Conservation (phyloP, 1,140 invertebrate genomes). For the Mactra quadrangularis region DNA sequence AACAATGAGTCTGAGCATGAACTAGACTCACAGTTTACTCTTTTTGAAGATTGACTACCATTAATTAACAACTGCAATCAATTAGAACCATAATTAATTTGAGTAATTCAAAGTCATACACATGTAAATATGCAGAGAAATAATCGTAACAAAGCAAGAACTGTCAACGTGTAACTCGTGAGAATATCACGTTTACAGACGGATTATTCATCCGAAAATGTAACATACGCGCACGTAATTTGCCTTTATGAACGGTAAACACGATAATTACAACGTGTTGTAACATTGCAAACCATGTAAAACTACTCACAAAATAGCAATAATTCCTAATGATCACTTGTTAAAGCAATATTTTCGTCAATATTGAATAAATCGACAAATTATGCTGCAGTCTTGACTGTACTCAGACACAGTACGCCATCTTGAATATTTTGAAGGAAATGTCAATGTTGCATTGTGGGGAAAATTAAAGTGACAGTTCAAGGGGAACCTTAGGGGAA, state of each 20-base stretch:
- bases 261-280: neutral
- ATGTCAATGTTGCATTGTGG: conserved; percentile 39
- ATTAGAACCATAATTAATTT: too few species aligned
- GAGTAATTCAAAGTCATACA: too few species aligned
- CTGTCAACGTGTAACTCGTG: neutral
- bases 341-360: neutral
- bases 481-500: neutral
- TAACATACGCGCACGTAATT: conserved; percentile 39
- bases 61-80: too few species aligned
- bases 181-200: neutral
- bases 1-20: too few species aligned
- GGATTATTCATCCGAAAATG: neutral
- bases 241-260: neutral
- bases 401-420: conserved; percentile 22
- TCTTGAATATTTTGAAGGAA: conserved; percentile 55
- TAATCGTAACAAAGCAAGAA: neutral
- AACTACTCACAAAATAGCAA: conserved; percentile 22
- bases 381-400: neutral
- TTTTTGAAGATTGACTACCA: too few species aligned
- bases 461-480: conserved; percentile 54
- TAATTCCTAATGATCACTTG: neutral
- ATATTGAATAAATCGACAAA: conserved; percentile 15
- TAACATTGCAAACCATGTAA: neutral
- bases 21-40: too few species aligned
- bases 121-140: too few species aligned